phyloP scores from a whole-genome alignment of 2,113 vertebrate species.

The Nerophis ophidion region DNA sequence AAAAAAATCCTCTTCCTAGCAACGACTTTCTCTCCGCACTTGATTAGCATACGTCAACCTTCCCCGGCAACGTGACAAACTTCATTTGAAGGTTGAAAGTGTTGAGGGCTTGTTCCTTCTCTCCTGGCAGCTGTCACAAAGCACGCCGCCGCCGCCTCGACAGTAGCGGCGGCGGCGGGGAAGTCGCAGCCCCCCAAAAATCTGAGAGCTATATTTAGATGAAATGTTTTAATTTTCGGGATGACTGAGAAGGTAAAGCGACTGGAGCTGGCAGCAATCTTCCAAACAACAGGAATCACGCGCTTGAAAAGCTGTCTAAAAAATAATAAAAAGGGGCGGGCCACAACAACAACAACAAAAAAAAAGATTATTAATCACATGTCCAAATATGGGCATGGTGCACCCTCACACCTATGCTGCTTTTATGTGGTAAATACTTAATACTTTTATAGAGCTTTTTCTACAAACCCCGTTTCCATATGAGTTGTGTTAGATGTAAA shows the following conservation, averaged over 20 bases:
- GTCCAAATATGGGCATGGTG: no score
- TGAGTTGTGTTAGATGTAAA: no score
- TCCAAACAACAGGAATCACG: constrained; percentile 51
- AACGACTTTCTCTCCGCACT: constrained; percentile 36
- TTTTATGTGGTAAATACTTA: no score
- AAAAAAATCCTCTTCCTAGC: constrained; percentile 34
- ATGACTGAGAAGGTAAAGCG: constrained; percentile 51
- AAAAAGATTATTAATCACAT: no score
- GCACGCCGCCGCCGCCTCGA: constrained; percentile 57
- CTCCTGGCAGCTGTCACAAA: constrained; percentile 77
- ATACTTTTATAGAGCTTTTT: no score
- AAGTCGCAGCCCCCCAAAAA: constrained; percentile 66
- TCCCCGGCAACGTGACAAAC: constrained; percentile 64
- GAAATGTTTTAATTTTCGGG: constrained; percentile 73
- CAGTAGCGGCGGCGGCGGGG: constrained; percentile 50
- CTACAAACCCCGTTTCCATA: no score
- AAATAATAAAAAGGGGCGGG: no score
- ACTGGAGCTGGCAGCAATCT: constrained; percentile 46
- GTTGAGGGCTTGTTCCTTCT: constrained; percentile 65
- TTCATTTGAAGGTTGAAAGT: constrained; percentile 68
- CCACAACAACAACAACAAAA: no score
- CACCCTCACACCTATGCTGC: no score
- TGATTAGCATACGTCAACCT: constrained; percentile 75
- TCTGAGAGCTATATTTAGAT: constrained; percentile 78
- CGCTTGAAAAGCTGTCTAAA: constrained; percentile 41